These are phyloP conservation scores for Danio tinwini DNA, from an alignment of 2,797 vertebrate species.

Conservation along the genomic window DNA sequence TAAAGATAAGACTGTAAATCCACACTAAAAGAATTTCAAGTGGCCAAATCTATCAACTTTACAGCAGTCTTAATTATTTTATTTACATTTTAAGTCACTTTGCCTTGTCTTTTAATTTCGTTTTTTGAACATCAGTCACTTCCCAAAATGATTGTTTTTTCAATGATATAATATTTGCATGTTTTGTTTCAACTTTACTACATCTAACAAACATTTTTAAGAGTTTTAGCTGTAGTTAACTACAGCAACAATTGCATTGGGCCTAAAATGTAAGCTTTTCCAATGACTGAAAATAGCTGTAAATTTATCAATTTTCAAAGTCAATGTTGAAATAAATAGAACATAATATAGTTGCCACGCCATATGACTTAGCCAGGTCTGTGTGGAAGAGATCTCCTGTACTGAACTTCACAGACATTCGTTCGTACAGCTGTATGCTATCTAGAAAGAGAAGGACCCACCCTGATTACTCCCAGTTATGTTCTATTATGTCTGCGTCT, in stretches of 20 bases:
- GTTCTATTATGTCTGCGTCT: slow-evolving; percentile 41
- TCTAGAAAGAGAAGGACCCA: slow-evolving; percentile 4
- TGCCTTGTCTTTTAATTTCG: no score
- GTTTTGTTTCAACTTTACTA: not conserved
- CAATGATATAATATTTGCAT: not conserved
- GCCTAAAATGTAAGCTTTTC: slow-evolving; percentile 29
- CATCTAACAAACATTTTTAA: not conserved
- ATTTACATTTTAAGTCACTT: not conserved
- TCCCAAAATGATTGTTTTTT: not conserved
- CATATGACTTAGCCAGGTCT: not conserved
- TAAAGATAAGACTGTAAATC: slow-evolving; percentile 8
- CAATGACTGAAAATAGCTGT: not conserved
- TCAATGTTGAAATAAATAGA: not conserved
- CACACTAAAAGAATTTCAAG: slow-evolving; percentile 51
- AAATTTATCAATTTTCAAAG: not conserved
- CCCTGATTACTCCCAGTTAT: slow-evolving; percentile 18
- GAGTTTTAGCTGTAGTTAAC: no score
- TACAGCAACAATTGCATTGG: not conserved
- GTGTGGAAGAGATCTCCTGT: not conserved
- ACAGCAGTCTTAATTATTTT: not conserved
- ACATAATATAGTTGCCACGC: not conserved
- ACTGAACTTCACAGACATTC: not conserved
- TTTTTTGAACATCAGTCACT: not conserved
- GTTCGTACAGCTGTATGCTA: slow-evolving; percentile 27
- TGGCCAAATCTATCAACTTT: slow-evolving; percentile 47